phyloP scores from a whole-genome alignment of 2,113 vertebrate genomes.

The Thunnus thynnus region DNA sequence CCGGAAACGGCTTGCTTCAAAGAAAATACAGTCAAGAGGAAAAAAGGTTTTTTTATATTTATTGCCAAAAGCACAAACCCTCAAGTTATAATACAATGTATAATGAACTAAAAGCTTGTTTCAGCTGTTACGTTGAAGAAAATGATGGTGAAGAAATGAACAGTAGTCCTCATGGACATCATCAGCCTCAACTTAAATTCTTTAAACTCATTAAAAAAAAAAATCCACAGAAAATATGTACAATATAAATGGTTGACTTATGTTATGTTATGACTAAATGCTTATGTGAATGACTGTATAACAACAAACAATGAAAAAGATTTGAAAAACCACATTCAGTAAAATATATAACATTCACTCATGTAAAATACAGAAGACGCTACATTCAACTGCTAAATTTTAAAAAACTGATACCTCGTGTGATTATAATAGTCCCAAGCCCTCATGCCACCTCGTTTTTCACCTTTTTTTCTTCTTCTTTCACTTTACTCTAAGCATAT shows the following conservation, averaged over 20 bases:
- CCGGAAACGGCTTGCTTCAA: neutral
- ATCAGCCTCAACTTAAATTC: neutral
- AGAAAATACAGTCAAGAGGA: neutral
- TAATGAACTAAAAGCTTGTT: neutral
- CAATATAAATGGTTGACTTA: no score
- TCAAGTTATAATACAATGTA: neutral
- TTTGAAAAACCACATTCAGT: neutral
- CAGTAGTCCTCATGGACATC: neutral
- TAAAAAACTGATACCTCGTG: no score
- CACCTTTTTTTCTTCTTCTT: no score
- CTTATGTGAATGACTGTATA: neutral
- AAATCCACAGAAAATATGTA: neutral
- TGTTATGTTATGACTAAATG: no score
- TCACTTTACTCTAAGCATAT: neutral
- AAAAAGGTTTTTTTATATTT: neutral
- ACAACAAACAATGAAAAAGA: neutral
- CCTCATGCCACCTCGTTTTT: no score
- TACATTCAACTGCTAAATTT: no score
- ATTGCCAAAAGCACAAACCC: constrained; percentile 9
- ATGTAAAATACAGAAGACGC: no score
- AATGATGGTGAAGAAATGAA: neutral
- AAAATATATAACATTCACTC: no score
- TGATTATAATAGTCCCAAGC: no score
- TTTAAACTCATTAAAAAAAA: neutral
- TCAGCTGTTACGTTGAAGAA: neutral